Conservation (phyloP, 2,888 invertebrate genomes). For the Epirrhoe alternata region DNA sequence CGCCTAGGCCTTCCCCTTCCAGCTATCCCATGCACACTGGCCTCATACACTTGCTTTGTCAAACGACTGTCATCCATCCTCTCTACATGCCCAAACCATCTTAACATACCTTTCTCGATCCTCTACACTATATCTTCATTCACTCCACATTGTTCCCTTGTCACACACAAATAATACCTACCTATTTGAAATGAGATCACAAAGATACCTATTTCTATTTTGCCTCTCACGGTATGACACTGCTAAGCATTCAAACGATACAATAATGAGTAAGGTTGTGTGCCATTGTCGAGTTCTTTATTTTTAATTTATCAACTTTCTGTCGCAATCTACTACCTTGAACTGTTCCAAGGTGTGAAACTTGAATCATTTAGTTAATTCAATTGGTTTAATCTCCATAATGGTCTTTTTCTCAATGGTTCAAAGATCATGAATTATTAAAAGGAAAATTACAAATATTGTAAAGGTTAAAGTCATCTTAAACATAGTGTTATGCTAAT, state of each 20-base stretch:
- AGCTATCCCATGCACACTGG: too few relatives aligned
- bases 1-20: too few relatives aligned
- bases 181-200: too few relatives aligned
- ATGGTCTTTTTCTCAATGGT: constrained; percentile 1
- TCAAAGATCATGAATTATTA: neutral
- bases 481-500: neutral
- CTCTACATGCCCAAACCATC: too few relatives aligned
- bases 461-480: neutral
- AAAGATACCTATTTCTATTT: neutral
- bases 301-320: constrained; percentile 6
- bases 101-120: too few relatives aligned
- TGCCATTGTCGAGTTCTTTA: constrained; percentile 1
- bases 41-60: too few relatives aligned
- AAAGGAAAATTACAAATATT: neutral
- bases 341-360: constrained; percentile 8
- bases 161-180: too few relatives aligned
- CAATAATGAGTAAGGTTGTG: neutral
- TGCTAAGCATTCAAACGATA: neutral
- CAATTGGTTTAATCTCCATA: neutral
- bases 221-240: neutral
- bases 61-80: too few relatives aligned
- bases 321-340: constrained; percentile 12
- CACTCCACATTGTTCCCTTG: too few relatives aligned
- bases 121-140: too few relatives aligned
- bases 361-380: constrained; percentile 3